Conservation (phyloP, 2,113 vertebrate species). For the Sialia sialis region DNA sequence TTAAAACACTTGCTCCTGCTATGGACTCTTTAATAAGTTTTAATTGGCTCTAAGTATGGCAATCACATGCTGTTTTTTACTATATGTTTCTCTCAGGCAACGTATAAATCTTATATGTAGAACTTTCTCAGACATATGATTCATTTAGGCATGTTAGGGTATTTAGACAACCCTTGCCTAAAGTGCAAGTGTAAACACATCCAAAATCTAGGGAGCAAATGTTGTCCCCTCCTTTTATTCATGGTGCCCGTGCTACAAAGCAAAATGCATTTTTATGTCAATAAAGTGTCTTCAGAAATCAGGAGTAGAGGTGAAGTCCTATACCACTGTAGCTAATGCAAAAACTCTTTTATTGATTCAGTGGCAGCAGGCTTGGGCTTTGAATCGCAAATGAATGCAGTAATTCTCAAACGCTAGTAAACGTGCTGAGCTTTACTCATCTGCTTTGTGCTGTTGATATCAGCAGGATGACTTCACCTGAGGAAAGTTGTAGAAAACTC, state of each 20-base stretch:
- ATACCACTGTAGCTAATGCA: not conserved
- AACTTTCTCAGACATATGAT: constrained; percentile 6
- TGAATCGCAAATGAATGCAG: constrained; percentile 20
- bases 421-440: constrained; percentile 18
- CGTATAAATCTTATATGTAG: not conserved
- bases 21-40: constrained; percentile 34
- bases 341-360: constrained; percentile 42
- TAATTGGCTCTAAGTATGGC: not conserved
- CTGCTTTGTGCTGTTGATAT: not conserved
- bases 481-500: not conserved
- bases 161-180: not conserved
- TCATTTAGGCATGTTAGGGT: not conserved
- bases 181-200: not conserved
- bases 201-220: not conserved
- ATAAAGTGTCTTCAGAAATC: not conserved
- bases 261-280: not conserved
- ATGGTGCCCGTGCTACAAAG: not conserved
- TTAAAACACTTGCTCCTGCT: constrained; percentile 9
- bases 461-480: not conserved
- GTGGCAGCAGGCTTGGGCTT: not conserved
- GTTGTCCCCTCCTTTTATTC: not conserved
- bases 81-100: not conserved
- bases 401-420: not conserved
- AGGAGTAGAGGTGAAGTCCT: not conserved
- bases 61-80: not conserved